Base-by-base conservation (phyloP, 2,113 vertebrate species). In the Ceuthmochares aereus region DNA sequence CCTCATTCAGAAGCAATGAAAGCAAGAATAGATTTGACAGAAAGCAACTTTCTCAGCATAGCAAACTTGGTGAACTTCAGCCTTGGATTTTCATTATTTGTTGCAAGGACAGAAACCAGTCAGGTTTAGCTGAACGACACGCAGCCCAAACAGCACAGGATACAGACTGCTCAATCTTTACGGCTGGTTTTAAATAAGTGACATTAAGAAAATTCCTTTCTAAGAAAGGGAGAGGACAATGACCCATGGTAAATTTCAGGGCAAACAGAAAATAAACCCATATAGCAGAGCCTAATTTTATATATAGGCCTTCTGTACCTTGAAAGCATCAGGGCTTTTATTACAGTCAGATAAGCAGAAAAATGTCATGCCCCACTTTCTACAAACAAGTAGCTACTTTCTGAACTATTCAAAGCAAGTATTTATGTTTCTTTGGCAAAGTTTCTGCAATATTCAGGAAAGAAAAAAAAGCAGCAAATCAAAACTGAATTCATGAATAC, bases 1-100 rank as follows among this genome's bases (percentile, higher is more conserved):
- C 90, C 88, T 96, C 92, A 94, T 42, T 76, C 27, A 37, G 60
- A 90, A 92, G 73, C n/a, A 84, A 96, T n/a, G 72, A 94, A 74
- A 93, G 68, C 52, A 83, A 63, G 63, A 90, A 88, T 47, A 92
- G 72, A 84, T 86, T 59, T 74, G 60, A 58, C 40, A 66, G 66
- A 85, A 80, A 85, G 52, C 73, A 93, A 60, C 76, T 78, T 82
- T 49, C 43, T 42, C 62, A 84, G 68, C 25, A 2, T 22, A 86
- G 56, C 60, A 84, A 94, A 55, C 29, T 79, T 11, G 10, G 52
- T 64, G 43, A 93, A 70, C 70, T 88, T 74, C 82, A 87, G 60
- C 59, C 60, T 42, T n/a, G 16, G 49, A 36, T 81, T 63, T 72
- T 74, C 85, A 42, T 66, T 8, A 5, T 6, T 52, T 25, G 12